Base-by-base conservation (phyloP, 2,888 invertebrate species). In the Leucoptera coffeella region DNA sequence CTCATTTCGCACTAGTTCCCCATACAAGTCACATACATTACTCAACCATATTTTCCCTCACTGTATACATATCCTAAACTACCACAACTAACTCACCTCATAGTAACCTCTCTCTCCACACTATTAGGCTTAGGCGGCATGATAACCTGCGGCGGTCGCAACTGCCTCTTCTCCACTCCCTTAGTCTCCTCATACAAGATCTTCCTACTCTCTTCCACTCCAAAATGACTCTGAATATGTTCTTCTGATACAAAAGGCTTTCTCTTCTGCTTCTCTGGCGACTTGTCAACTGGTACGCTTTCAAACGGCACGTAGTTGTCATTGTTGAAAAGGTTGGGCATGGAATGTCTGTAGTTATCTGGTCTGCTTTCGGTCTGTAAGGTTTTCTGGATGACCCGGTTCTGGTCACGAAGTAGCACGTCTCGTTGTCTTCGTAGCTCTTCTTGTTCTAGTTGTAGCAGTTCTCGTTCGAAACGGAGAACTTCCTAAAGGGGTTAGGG, bases 391-490 rank as follows among this genome's bases (percentile, higher is more conserved):
- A 75, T 61, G 32, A 77, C 58, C 2, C 75, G 57, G n/a, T 79
- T 72, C 38, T 62, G 73, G 42, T 84, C 84, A 22, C 80, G 73
- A 12, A 82, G 58, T 7, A 85, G 56, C 45, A 82, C 85, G 40
- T 82, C 85, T 8, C 83, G 71, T 43, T 85, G 84, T 3, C 86
- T 69, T 35, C 84, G 78, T 8, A 86, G 44, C 45, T 86, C 85
- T 46, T 86, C 86, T 48, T 83, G 82, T 45, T 88, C 85, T 23
- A 83, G 51, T 47, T 87, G 85, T 4, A 85, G 51, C 2, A 87
- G 62, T 53, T 87, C 86, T 23, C 85, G 75, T 57, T 87, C 86
- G 34, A 86, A 85, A 35, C 85, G 80, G 15, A 86, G 67, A 12
- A 86, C 82, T 51, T 85, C 81, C 77, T 78, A 13, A 37, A 20